Percentiles rank a stretch among this genome's conserved stretches.
phyloP scores from a whole-genome alignment of 2,113 vertebrate species.

The Oreochromis spilurus region DNA sequence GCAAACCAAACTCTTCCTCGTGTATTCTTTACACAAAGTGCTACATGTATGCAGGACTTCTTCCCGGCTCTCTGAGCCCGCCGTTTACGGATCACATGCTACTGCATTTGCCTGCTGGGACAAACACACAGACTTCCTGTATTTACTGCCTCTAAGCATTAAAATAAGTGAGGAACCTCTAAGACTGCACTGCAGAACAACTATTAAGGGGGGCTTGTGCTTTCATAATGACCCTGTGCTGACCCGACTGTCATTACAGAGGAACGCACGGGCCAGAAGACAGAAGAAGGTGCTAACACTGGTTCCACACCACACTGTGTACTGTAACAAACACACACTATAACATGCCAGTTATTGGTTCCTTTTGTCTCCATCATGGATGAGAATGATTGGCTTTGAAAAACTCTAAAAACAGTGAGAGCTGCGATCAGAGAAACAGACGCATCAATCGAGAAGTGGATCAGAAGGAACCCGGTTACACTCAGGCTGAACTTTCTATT shows the following conservation, averaged over 20 bases:
- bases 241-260: not conserved
- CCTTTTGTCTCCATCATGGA: not conserved
- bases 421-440: not conserved
- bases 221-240: not conserved
- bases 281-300: not conserved
- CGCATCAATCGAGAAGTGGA: not conserved
- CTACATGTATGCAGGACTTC: not conserved
- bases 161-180: not conserved
- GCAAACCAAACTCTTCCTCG: not conserved
- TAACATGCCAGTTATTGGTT: accelerated
- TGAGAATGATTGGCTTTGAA: not conserved
- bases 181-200: not conserved
- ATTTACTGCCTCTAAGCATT: not conserved
- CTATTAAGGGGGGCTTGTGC: not conserved
- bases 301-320: not conserved
- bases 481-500: not conserved
- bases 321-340: not conserved
- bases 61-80: not conserved
- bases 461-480: not conserved
- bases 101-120: not conserved
- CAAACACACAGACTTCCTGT: not conserved
- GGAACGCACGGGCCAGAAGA: not conserved
- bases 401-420: not conserved
- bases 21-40: not conserved
- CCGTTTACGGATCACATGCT: accelerated